Conservation (phyloP, 2,797 vertebrate genomes). For the Hipposideros larvatus region DNA sequence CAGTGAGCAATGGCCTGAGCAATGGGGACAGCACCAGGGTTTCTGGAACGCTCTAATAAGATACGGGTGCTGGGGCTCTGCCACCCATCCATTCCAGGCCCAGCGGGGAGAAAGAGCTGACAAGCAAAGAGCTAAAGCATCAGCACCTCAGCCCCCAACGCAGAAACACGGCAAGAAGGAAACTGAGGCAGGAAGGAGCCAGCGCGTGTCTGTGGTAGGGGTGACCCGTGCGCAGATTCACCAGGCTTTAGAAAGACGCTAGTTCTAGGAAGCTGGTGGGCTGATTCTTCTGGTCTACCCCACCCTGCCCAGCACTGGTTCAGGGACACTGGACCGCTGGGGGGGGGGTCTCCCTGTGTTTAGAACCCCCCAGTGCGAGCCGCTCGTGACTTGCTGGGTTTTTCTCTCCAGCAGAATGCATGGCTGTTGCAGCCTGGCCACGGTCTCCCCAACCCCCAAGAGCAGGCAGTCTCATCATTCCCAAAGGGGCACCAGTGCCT, state of each 20-base stretch:
- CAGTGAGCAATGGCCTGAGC: not conserved
- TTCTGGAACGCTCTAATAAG: not conserved
- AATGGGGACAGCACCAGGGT: not conserved
- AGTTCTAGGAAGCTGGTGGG: not conserved
- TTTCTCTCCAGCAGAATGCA: not conserved
- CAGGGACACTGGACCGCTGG: not conserved
- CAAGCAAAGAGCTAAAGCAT: not conserved
- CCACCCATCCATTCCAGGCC: not conserved
- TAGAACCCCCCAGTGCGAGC: not conserved
- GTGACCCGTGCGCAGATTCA: not conserved
- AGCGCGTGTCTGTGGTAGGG: not conserved
- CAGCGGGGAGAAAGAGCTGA: not conserved
- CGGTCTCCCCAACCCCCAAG: accelerated
- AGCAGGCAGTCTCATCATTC: not conserved
- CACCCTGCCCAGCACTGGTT: not conserved
- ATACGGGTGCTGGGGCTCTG: not conserved
- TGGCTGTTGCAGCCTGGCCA: not conserved
- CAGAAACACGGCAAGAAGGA: not conserved
- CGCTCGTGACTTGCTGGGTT: not conserved
- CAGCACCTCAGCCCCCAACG: not conserved
- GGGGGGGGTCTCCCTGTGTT: no score
- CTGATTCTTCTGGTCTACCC: not conserved
- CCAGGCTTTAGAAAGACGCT: not conserved
- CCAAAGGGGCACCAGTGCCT: not conserved
- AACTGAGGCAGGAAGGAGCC: not conserved